These are phyloP conservation scores for Portunus trituberculatus DNA, from an alignment of 1,140 invertebrate genomes.

Conservation along the genomic window DNA sequence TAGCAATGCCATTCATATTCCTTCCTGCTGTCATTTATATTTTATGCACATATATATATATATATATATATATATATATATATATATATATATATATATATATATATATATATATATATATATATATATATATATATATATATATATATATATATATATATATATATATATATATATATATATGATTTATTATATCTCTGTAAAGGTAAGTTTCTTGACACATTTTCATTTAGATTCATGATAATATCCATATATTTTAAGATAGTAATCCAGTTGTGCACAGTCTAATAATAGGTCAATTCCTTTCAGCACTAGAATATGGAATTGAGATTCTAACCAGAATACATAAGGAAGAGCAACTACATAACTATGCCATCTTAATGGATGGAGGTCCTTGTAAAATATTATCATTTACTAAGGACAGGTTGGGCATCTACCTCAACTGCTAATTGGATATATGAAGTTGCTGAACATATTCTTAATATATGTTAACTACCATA, in stretches of 20 bases:
- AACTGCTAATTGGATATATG: not conserved
- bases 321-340: slow-evolving; percentile 53
- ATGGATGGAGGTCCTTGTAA: slow-evolving; percentile 36
- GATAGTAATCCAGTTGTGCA: not conserved
- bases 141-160: too few species aligned
- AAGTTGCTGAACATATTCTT: not conserved
- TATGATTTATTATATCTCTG: too few species aligned
- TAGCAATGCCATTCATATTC: not conserved
- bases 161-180: too few species aligned
- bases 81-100: not conserved
- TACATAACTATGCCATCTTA: slow-evolving; percentile 46
- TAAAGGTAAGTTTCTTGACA: too few species aligned
- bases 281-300: slow-evolving; percentile 44
- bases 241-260: not conserved
- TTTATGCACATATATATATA: not conserved
- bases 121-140: too few species aligned
- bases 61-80: not conserved
- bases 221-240: not conserved
- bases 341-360: slow-evolving; percentile 33
- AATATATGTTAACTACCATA: not conserved
- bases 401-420: slow-evolving; percentile 1
- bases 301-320: slow-evolving; percentile 58
- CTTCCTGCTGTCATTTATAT: not conserved
- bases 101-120: not conserved
- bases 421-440: slow-evolving; percentile 25